phyloP scores from a whole-genome alignment of 2,888 invertebrate genomes.

The Polymixis lichenea region DNA sequence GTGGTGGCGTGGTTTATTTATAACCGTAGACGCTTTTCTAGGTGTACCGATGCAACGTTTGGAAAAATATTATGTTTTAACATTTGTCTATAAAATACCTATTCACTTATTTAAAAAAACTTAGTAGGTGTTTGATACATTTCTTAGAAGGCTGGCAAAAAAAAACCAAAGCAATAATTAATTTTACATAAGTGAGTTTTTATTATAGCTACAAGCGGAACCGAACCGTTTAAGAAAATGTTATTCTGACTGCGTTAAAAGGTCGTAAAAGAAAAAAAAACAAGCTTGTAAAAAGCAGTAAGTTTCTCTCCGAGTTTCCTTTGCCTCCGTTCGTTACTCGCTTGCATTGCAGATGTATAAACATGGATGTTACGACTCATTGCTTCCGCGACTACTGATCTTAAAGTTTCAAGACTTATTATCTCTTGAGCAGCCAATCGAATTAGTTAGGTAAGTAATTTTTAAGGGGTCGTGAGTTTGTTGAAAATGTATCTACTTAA shows the following conservation, averaged over 20 bases:
- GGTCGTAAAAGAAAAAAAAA: conserved; percentile 28
- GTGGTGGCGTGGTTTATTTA: too few species aligned
- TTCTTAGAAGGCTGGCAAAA: too few species aligned
- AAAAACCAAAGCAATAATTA: not conserved
- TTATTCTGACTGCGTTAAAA: conserved; percentile 49
- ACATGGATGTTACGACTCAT: conserved; percentile 51
- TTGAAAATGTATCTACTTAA: not conserved
- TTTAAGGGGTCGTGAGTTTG: not conserved
- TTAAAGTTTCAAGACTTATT: conserved; percentile 42
- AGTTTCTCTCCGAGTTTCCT: conserved; percentile 25
- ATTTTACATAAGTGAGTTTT: conserved; percentile 7
- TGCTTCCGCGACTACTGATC: conserved; percentile 22
- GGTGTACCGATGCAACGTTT: not conserved
- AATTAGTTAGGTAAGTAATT: conserved; percentile 2
- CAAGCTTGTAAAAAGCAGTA: conserved; percentile 24
- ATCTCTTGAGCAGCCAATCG: conserved; percentile 26
- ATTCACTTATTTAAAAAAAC: not conserved
- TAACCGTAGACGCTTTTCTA: too few species aligned
- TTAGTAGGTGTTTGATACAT: not conserved
- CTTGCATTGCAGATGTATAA: conserved; percentile 41
- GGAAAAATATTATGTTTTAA: not conserved
- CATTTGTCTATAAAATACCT: not conserved
- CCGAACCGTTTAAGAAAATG: conserved; percentile 36
- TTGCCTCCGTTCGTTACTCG: conserved; percentile 40
- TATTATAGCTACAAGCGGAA: not conserved